Conservation (phyloP, 2,113 vertebrate species). For the Athene cunicularia region DNA sequence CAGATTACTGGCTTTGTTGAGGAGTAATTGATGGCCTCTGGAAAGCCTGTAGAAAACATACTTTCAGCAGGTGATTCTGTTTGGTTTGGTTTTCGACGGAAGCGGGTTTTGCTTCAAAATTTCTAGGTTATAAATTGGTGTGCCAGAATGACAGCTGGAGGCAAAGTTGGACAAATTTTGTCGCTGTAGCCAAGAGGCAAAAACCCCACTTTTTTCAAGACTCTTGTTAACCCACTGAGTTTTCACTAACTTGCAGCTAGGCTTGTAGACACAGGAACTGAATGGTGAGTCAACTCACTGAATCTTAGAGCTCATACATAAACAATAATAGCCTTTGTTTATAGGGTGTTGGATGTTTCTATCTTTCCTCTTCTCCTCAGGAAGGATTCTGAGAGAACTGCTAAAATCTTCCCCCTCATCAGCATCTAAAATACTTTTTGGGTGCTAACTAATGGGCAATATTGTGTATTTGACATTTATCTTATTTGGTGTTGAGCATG, state of each 20-base stretch:
- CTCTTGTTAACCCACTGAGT: conserved; percentile 26
- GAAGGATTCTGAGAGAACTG: not conserved
- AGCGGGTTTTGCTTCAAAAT: not conserved
- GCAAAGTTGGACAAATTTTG: not conserved
- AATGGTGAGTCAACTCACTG: conserved; percentile 42
- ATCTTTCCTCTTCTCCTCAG: not conserved
- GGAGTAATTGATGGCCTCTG: not conserved
- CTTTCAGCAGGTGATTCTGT: not conserved
- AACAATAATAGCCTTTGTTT: conserved; percentile 47
- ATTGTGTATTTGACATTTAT: conserved; percentile 37
- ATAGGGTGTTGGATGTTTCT: not conserved
- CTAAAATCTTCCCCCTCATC: conserved; percentile 37
- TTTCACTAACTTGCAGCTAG: conserved; percentile 38
- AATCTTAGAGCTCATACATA: conserved; percentile 13
- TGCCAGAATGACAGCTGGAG: not conserved
- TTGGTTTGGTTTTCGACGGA: not conserved
- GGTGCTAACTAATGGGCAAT: conserved; percentile 24
- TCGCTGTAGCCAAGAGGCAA: not conserved
- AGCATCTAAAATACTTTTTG: conserved; percentile 41
- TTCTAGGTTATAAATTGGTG: not conserved
- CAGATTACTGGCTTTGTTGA: not conserved
- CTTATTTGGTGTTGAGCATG: conserved; percentile 24
- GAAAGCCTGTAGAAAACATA: not conserved
- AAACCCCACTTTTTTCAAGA: not conserved
- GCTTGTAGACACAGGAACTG: conserved; percentile 49